Evolutionary conservation across 2,113 vertebrate genomes (phyloP).

Genomic region (Tragelaphus scriptus): DNA sequence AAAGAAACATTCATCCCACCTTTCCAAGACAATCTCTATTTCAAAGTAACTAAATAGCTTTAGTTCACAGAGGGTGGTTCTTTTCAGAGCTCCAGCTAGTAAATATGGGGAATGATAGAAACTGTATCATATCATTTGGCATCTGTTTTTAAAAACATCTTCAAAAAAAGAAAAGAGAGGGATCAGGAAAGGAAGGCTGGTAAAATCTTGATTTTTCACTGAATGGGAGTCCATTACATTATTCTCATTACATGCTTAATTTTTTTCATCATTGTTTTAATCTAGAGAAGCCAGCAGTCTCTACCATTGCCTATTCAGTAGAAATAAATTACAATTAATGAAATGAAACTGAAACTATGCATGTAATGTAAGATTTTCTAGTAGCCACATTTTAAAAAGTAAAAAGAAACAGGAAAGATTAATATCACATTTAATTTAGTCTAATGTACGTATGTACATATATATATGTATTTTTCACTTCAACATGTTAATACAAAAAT

Average conservation of each 20-base stretch:
- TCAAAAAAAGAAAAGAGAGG: not conserved
- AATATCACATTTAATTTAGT: not conserved
- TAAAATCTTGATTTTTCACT: not conserved
- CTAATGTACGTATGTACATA: not conserved
- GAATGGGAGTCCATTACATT: not conserved
- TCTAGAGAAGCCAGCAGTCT: not conserved
- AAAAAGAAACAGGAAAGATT: not conserved
- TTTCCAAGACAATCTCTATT: not conserved
- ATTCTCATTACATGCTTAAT: not conserved
- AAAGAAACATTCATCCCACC: not conserved
- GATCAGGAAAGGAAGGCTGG: not conserved
- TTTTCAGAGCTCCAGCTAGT: not conserved
- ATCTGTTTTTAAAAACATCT: not conserved
- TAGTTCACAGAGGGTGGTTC: not conserved
- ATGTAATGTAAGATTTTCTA: not conserved
- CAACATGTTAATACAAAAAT: not conserved
- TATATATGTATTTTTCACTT: not conserved
- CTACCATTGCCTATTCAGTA: not conserved
- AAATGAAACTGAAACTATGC: not conserved
- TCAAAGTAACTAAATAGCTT: not conserved
- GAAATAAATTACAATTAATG: not conserved
- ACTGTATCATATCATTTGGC: not conserved
- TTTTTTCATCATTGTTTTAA: constrained; percentile 9
- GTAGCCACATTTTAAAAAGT: not conserved
- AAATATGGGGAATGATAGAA: not conserved